Conservation (phyloP, 2,797 vertebrate species). For the Megaceryle alcyon region DNA sequence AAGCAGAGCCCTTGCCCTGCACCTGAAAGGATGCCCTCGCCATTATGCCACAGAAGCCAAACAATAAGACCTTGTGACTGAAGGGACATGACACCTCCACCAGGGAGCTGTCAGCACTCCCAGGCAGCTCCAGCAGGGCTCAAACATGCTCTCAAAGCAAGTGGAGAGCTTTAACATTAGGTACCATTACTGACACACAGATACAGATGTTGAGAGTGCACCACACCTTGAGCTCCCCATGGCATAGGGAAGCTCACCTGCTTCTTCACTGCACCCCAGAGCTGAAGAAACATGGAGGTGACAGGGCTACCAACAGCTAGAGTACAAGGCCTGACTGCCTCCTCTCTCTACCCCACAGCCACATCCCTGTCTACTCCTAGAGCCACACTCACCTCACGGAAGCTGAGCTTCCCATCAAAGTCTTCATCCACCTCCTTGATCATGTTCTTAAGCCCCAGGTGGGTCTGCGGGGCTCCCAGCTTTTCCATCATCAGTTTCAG, state of each 20-base stretch:
- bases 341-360: background rate
- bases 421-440: slow-evolving; percentile 86
- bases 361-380: background rate
- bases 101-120: background rate
- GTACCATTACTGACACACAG: rapidly evolving
- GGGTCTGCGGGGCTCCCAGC: slow-evolving; percentile 83
- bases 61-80: background rate
- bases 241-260: background rate
- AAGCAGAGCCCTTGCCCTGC: background rate
- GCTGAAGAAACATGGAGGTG: background rate
- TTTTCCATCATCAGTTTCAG: slow-evolving; percentile 87
- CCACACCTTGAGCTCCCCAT: background rate
- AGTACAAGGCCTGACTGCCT: background rate
- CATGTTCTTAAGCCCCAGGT: slow-evolving; percentile 84
- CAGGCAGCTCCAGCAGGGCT: background rate
- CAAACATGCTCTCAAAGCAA: background rate
- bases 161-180: background rate
- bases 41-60: background rate
- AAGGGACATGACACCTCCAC: background rate
- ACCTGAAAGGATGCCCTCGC: background rate
- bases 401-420: slow-evolving; percentile 82
- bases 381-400: slow-evolving; percentile 75
- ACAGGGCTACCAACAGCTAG: background rate
- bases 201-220: background rate
- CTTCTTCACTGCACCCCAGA: background rate